These are phyloP conservation scores for Epinephelus coioides DNA, from an alignment of 2,797 vertebrate species.

Conservation along the genomic window DNA sequence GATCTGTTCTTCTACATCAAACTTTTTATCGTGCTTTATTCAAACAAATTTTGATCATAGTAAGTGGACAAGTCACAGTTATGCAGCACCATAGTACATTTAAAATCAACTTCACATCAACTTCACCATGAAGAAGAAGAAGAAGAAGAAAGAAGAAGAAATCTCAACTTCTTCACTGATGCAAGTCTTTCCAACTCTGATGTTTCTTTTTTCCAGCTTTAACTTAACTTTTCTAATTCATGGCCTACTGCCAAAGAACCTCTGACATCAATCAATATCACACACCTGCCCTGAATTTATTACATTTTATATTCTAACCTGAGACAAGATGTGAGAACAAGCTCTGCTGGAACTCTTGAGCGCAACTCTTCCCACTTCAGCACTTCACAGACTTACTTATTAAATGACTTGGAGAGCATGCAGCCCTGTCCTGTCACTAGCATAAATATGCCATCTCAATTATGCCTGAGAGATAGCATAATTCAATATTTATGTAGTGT, in stretches of 20 bases:
- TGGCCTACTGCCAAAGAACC: neutral
- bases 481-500: slow-evolving; percentile 35
- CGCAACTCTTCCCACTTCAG: neutral
- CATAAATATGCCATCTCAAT: slow-evolving; percentile 5
- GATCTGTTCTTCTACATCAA: neutral
- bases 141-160: neutral
- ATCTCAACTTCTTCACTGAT: neutral
- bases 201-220: neutral
- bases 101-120: neutral
- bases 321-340: neutral
- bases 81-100: neutral
- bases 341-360: slow-evolving; percentile 4
- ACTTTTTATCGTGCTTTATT: neutral
- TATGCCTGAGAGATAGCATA: slow-evolving; percentile 15
- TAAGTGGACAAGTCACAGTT: neutral
- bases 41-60: neutral
- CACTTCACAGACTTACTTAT: slow-evolving; percentile 13
- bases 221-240: neutral
- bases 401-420: slow-evolving; percentile 15
- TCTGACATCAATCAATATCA: slow-evolving; percentile 1
- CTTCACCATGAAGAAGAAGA: neutral
- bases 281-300: neutral
- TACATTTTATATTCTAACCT: slow-evolving; percentile 10
- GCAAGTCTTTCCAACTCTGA: neutral
- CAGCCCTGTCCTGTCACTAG: neutral